A percentile compares a stretch with the other conserved stretches of the same genome.
These are phyloP conservation scores for Mus spretus DNA, from an alignment of 2,797 vertebrate species.

Conservation along the genomic window DNA sequence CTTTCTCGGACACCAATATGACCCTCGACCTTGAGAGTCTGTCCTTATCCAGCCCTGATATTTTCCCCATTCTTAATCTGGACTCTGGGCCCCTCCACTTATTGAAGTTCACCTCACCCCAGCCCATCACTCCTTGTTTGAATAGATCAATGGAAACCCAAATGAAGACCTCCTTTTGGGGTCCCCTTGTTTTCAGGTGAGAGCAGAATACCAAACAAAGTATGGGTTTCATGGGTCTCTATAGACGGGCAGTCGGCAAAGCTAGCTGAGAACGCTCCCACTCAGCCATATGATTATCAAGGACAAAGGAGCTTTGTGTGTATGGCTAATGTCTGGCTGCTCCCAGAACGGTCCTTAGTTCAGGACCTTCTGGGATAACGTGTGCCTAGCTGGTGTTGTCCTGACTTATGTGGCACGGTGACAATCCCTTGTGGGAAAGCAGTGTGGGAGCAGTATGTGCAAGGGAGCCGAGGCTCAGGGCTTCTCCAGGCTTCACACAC, in stretches of 20 bases:
- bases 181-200: constrained; percentile 22
- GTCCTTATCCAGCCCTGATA: not conserved
- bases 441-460: not conserved
- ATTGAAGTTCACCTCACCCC: constrained; percentile 16
- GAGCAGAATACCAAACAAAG: constrained; percentile 36
- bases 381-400: constrained; percentile 19
- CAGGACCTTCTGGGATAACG: not conserved
- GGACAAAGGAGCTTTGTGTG: not conserved
- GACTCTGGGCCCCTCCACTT: not conserved
- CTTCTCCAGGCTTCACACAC: not conserved
- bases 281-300: not conserved
- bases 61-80: constrained; percentile 7
- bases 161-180: not conserved
- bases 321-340: not conserved
- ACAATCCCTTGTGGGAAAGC: not conserved
- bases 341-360: constrained; percentile 28
- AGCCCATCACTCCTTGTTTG: not conserved
- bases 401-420: not conserved
- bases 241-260: constrained; percentile 16
- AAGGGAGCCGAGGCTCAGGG: not conserved
- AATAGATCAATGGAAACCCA: constrained; percentile 8
- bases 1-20: not conserved
- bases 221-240: not conserved
- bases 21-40: constrained; percentile 4
- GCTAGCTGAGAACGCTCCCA: not conserved